A percentile compares a stretch with the other conserved stretches of the same genome.
phyloP scores from a whole-genome alignment of 2,113 vertebrate species.

The Oncorhynchus mykiss region DNA sequence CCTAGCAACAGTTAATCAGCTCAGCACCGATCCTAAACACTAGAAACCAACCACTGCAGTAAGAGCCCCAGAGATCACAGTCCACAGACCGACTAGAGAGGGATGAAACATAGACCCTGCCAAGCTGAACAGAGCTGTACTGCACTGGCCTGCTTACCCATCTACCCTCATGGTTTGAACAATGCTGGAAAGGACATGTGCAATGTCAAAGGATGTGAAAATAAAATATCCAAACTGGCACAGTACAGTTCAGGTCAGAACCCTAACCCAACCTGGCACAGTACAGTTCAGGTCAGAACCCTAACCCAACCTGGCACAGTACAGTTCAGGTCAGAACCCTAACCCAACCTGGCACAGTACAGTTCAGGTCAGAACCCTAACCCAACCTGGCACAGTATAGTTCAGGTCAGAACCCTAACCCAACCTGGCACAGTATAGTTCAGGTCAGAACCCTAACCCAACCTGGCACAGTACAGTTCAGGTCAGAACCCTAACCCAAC shows the following conservation, averaged over 20 bases:
- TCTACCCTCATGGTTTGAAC: no score
- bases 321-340: not conserved
- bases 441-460: not conserved
- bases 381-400: not conserved
- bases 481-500: not conserved
- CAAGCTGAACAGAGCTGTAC: no score
- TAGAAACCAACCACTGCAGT: slow-evolving; percentile 53
- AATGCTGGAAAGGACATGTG: no score
- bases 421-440: not conserved
- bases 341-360: not conserved
- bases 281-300: not conserved
- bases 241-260: not conserved
- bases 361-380: not conserved
- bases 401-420: not conserved
- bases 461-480: not conserved
- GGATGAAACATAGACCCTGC: no score
- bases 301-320: not conserved
- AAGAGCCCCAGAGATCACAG: slow-evolving; percentile 25
- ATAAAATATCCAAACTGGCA: no score
- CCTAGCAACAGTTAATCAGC: slow-evolving; percentile 45
- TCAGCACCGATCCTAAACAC: slow-evolving; percentile 29
- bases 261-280: not conserved
- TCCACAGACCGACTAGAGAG: slow-evolving; percentile 23
- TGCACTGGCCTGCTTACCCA: no score
- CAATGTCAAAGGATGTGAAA: no score